These are phyloP conservation scores for Paralichthys olivaceus DNA, from an alignment of 2,113 vertebrate species.

Conservation along the genomic window DNA sequence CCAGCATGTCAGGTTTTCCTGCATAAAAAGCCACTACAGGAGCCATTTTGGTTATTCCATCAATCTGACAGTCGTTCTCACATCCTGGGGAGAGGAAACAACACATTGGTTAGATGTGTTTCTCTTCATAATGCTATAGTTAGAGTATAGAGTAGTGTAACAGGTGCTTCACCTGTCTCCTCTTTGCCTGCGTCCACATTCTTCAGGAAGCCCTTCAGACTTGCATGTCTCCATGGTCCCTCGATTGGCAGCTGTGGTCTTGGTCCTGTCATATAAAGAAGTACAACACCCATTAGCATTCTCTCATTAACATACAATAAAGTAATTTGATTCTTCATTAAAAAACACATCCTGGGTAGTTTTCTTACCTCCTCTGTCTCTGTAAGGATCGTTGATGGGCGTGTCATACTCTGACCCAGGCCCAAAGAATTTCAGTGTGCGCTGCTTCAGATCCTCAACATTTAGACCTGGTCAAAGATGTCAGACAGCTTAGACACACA, in stretches of 20 bases:
- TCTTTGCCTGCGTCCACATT: conserved; percentile 80
- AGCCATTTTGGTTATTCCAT: conserved; percentile 80
- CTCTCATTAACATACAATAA: not conserved
- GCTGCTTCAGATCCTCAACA: conserved; percentile 76
- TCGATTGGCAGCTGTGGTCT: conserved; percentile 81
- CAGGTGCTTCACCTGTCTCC: conserved; percentile 71
- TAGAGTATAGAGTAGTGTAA: not conserved
- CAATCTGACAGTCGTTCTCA: conserved; percentile 78
- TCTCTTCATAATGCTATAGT: not conserved
- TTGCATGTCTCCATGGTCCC: conserved; percentile 82
- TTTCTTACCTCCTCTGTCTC: conserved; percentile 73
- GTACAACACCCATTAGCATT: not conserved
- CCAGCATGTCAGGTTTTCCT: conserved; percentile 79
- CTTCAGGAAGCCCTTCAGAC: conserved; percentile 80
- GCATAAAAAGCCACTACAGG: conserved; percentile 82
- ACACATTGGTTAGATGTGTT: not conserved
- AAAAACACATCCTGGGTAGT: not conserved
- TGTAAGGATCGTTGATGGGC: conserved; percentile 79
- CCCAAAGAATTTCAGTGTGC: conserved; percentile 78
- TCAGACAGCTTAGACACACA: not conserved
- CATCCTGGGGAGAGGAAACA: conserved; percentile 65
- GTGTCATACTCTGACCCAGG: conserved; percentile 83
- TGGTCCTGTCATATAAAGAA: conserved; percentile 58
- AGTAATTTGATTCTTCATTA: not conserved
- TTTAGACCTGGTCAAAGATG: conserved; percentile 69